phyloP scores from a whole-genome alignment of 1,140 invertebrate species.

The Holotrichia oblita region DNA sequence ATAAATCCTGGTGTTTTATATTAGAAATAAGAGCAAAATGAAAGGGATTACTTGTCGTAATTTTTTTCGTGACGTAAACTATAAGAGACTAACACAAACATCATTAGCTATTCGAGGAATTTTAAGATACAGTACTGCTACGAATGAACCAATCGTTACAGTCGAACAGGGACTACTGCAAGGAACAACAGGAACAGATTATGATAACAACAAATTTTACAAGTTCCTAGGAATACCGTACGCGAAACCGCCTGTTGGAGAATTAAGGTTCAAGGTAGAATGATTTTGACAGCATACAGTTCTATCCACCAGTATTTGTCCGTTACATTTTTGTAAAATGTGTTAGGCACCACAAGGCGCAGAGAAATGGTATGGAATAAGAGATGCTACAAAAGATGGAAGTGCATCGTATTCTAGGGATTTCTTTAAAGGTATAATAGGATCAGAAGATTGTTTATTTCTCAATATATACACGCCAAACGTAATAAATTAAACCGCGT shows the following conservation, averaged over 20 bases:
- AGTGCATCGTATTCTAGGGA: conserved; percentile 60
- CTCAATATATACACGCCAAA: conserved; percentile 80
- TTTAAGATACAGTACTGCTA: neutral
- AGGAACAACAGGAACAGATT: conserved; percentile 24
- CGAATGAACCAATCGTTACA: conserved; percentile 22
- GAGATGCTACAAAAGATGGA: conserved; percentile 65
- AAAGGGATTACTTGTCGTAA: too few relatives aligned
- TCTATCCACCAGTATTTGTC: too few relatives aligned
- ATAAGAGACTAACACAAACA: too few relatives aligned
- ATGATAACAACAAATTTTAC: conserved; percentile 19
- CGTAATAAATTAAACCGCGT: conserved; percentile 45
- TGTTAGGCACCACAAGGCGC: conserved; percentile 65
- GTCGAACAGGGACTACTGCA: conserved; percentile 11
- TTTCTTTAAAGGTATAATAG: conserved; percentile 58
- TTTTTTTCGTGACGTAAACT: too few relatives aligned
- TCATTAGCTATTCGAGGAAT: neutral
- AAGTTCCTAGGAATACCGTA: conserved; percentile 42
- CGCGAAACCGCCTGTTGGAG: conserved; percentile 28
- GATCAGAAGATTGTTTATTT: conserved; percentile 78
- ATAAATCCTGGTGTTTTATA: too few relatives aligned
- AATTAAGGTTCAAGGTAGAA: conserved; percentile 35
- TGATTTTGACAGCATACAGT: neutral
- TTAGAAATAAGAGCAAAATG: too few relatives aligned
- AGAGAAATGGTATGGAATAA: conserved; percentile 65
- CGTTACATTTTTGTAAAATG: neutral